Evolutionary conservation across 2,888 invertebrate species (phyloP), one percentile per base, ranked within the genome.

Genomic region (Papilio protenor): DNA sequence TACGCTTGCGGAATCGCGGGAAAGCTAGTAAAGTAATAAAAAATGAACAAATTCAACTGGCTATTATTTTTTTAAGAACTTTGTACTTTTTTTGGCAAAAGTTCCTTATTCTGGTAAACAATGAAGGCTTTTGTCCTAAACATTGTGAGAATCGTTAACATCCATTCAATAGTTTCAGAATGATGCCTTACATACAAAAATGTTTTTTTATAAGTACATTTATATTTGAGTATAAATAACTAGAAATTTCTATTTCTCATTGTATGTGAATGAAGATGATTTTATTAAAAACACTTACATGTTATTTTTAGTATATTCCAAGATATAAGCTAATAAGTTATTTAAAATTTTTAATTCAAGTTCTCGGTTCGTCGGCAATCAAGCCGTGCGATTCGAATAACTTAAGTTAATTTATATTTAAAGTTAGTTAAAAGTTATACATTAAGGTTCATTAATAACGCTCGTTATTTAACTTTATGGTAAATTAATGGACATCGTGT

Each of bases 401-500:
- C 45, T 75, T 64, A 72, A 40, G 55, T 23, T 27, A 55, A 66
- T 61, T 61, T 61, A 72, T 66, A 72, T 66, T 66, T 78, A 75
- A 69, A 61, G 57, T 75, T 66, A 70, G 21, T 77, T 61, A 74
- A 70, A 66, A 70, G 52, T 61, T 75, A 73, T 78, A 72, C 72
- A 78, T 78, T 78, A 71, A 64, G 52, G 45, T 64, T 72, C 75
- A 64, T 78, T 78, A 78, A 78, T 66, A 64, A 75, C 72, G 64
- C 57, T 75, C 78, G 66, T 75, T 72, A 75, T 49, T 75, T 78
- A 72, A 49, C 27, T 78, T 75, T 78, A 78, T 78, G 78, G 75
- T 78, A 72, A 75, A 78, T 75, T 72, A 78, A 78, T 78, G 75
- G 72, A 66, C 66, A 52, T 75, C 66, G 66, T 78, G 61, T 75